These are phyloP conservation scores for Ormyrus rosae DNA, from an alignment of 2,888 invertebrate species.

Conservation along the genomic window DNA sequence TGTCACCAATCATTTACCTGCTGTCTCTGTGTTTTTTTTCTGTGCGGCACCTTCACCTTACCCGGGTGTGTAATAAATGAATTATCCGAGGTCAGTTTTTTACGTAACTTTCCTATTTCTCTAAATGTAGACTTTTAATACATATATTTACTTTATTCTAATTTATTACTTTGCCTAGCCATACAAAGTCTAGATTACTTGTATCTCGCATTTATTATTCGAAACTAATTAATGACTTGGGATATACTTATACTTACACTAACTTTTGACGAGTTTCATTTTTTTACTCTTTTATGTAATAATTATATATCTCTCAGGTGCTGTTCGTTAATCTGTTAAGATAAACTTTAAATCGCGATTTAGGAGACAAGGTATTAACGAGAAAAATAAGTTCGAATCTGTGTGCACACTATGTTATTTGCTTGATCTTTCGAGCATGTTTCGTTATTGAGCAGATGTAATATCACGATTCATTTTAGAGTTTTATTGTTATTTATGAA, in stretches of 20 bases:
- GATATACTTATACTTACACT: slow-evolving; percentile 21
- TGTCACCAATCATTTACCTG: slow-evolving; percentile 62
- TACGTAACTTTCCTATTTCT: slow-evolving; percentile 75
- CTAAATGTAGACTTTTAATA: slow-evolving; percentile 63
- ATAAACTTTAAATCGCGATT: slow-evolving; percentile 25
- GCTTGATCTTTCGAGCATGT: slow-evolving; percentile 40
- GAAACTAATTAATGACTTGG: slow-evolving; percentile 21
- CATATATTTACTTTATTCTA: slow-evolving; percentile 26
- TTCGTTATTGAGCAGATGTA: not conserved
- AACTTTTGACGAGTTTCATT: slow-evolving; percentile 19
- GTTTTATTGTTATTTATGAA: slow-evolving; percentile 5
- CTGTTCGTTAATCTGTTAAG: slow-evolving; percentile 35
- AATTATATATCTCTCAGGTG: slow-evolving; percentile 45
- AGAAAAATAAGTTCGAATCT: slow-evolving; percentile 32
- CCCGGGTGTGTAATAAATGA: slow-evolving; percentile 49
- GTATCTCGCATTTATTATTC: slow-evolving; percentile 20
- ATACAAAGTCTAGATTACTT: slow-evolving; percentile 31
- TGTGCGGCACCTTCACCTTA: slow-evolving; percentile 56
- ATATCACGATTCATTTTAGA: slow-evolving; percentile 2
- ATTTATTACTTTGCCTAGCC: slow-evolving; percentile 39
- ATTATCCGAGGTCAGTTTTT: slow-evolving; percentile 73
- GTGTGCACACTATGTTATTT: slow-evolving; percentile 30
- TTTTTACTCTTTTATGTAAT: slow-evolving; percentile 23
- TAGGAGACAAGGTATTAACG: slow-evolving; percentile 36
- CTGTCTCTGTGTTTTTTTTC: slow-evolving; percentile 57